Evolutionary conservation across 2,888 invertebrate genomes (phyloP), one percentile per base, ranked within the genome.

Genomic region (Sphinx pinastri): DNA sequence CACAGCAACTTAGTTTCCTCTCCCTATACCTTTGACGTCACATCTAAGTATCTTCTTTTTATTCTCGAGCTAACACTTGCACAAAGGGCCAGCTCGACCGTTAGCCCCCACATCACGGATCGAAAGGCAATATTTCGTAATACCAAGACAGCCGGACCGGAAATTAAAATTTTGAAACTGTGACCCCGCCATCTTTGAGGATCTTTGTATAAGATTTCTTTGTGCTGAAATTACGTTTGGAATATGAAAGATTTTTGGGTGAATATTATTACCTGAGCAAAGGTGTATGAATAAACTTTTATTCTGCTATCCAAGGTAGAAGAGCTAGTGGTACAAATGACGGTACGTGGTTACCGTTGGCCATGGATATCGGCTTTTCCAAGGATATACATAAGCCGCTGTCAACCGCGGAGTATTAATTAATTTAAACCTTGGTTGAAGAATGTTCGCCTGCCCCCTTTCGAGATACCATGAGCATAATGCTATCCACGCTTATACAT

Each of bases 131-230:
- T 72, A 72, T 75, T 71, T 73, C 70, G 67, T 68, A 70, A 71
- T 69, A 72, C 68, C 68, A 70, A 70, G 72, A 71, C 70, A 71
- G 54, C 55, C 55, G 72, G 70, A 47, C 76, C 83, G 84, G 84
- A 84, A 82, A 84, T 84, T 84, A 82, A 83, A 82, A 81, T 77
- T 80, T 76, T 72, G 72, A 71, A 73, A 76, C 75, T 74, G 75
- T 72, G 72, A 75, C 55, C 52, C 51, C 59, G 52, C 16, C 59
- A 54, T 63, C 68, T 59, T 45, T 55, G 68, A 19, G 25, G 54
- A 58, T 47, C 38, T 63, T 25, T 67, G 51, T 16, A 52, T 19
- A 49, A 52, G 31, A 69, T 54, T 54, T 16, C 38, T 69, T 45
- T 52, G 52, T 38, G 57, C 31, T 49, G 47, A n/a, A 59, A 68